These are phyloP conservation scores for Mobula hypostoma DNA, from an alignment of 2,113 vertebrate genomes.

Conservation along the genomic window DNA sequence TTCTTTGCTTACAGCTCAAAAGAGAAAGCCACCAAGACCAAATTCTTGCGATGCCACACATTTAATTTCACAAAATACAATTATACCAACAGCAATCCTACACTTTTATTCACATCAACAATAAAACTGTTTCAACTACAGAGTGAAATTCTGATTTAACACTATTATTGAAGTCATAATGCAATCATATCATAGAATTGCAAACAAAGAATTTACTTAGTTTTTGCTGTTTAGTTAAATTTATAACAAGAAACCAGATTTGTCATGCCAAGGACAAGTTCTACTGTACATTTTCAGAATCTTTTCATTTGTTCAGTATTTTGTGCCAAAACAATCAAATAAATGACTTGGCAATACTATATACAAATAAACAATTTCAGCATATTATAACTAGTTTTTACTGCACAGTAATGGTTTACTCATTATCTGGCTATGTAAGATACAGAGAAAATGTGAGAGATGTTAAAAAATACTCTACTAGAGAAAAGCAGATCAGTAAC, in stretches of 20 bases:
- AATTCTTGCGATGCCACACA: not conserved
- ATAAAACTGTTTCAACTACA: not conserved
- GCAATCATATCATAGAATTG: not conserved
- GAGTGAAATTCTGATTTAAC: not conserved
- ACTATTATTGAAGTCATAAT: not conserved
- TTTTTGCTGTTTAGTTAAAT: not conserved
- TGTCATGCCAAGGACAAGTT: not conserved
- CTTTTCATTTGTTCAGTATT: not conserved
- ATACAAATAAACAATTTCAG: not conserved
- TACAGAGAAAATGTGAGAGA: not conserved
- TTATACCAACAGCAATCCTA: not conserved
- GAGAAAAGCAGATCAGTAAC: not conserved
- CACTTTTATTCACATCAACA: not conserved
- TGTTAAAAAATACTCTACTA: not conserved
- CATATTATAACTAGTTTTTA: not conserved
- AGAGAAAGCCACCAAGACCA: not conserved
- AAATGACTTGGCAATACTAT: not conserved
- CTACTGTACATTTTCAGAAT: not conserved
- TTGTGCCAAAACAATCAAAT: slow-evolving; percentile 4
- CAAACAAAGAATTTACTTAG: not conserved
- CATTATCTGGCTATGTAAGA: no score
- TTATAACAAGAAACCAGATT: not conserved
- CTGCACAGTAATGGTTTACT: not conserved
- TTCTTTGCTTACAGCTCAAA: not conserved
- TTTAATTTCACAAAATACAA: not conserved